A percentile compares a stretch with the other conserved stretches of the same genome.
These are phyloP conservation scores for Drosophila sordidula DNA, from an alignment of 2,888 invertebrate species.

Conservation along the genomic window DNA sequence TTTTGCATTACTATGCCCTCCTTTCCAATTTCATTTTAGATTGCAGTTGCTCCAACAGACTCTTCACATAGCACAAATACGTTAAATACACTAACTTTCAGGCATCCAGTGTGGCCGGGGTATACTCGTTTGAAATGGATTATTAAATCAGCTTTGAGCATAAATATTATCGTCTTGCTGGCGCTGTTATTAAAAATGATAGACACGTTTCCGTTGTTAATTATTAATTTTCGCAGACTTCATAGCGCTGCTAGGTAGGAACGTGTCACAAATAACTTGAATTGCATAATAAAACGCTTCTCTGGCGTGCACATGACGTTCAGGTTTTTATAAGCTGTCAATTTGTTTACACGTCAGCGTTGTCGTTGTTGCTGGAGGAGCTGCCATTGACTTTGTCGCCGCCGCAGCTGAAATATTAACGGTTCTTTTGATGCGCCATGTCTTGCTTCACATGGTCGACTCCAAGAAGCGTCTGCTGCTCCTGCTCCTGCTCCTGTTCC, in stretches of 20 bases:
- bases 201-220: slow-evolving; percentile 77
- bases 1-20: too few relatives aligned
- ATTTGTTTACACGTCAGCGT: slow-evolving; percentile 75
- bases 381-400: slow-evolving; percentile 48
- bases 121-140: slow-evolving; percentile 23
- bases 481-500: slow-evolving; percentile 19
- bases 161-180: slow-evolving; percentile 30
- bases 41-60: too few relatives aligned
- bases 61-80: too few relatives aligned
- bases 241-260: slow-evolving; percentile 32
- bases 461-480: slow-evolving; percentile 14
- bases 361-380: slow-evolving; percentile 5
- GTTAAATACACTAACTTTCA: neutral
- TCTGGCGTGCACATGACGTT: slow-evolving; percentile 65
- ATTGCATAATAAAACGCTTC: slow-evolving; percentile 76
- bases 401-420: slow-evolving; percentile 75
- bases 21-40: too few relatives aligned
- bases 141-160: slow-evolving; percentile 38
- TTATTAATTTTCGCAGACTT: slow-evolving; percentile 76
- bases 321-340: slow-evolving; percentile 83
- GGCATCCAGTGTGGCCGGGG: neutral
- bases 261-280: slow-evolving; percentile 68
- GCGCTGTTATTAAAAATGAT: slow-evolving; percentile 67
- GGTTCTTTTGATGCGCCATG: slow-evolving; percentile 55
- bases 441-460: slow-evolving; percentile 42